Base-by-base conservation (phyloP, 1,140 invertebrate species). In the Drosophila eugracilis region DNA sequence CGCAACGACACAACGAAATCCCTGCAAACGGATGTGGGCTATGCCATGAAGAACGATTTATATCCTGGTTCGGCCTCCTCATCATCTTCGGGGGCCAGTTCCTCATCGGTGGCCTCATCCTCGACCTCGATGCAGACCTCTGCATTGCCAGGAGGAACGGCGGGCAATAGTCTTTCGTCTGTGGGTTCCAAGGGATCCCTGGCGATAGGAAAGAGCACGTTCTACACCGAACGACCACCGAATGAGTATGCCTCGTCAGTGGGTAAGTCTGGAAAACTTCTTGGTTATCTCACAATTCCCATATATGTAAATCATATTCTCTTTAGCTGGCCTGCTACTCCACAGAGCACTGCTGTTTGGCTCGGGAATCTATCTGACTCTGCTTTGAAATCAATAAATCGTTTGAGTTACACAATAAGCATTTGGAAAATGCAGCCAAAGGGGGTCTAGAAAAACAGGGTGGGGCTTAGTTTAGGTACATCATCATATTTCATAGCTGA, bases 171-270 rank as follows among this genome's bases (percentile, higher is more conserved):
- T 47, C 52, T 91, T 1, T 84, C 89, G 9, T 79, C 80, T 4
- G 30, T 89, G 36, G 79, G 89, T 42, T 49, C 86, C 36, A 92
- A 92, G 57, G 90, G 89, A 10, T 83, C 90, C 5, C 37, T 92
- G 57, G 91, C 91, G 75, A 91, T 91, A 81, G 91, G 91, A 36
- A 91, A 91, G 41, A 92, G 90, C 66, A 90, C 90, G 72, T 92
- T 83, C 66, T 90, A 91, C 21, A 91, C 91, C n/a, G 91, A 92
- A 58, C 65, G 84, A 70, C 91, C 91, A 90, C 90, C 91, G 62
- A 91, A 91, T 62, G 81, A 91, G 47, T 90, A 89, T 44, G 73
- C 75, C 34, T 65, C 74, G 39, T 69, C 78, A 53, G 41, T 48
- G 37, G 89, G 89, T 91, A 69, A 83, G 81, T 85, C 4, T n/a